phyloP scores from a whole-genome alignment of 2,888 invertebrate genomes.

The Oxytorus armatus region DNA sequence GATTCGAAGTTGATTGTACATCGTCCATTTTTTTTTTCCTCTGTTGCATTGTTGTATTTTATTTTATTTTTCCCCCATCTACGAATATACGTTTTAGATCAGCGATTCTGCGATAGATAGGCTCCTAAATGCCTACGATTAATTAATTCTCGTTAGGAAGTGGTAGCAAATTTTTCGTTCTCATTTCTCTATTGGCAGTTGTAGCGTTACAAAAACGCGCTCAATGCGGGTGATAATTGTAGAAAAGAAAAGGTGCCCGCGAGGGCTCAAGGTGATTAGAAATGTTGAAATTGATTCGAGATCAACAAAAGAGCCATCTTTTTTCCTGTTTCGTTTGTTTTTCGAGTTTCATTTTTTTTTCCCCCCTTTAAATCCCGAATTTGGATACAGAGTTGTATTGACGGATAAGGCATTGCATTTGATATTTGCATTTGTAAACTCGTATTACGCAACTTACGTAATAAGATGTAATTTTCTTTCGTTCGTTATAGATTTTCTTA shows the following conservation, averaged over 20 bases:
- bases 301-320: background rate
- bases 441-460: conserved; percentile 52
- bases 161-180: conserved; percentile 41
- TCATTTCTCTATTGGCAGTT: conserved; percentile 69
- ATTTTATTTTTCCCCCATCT: conserved; percentile 31
- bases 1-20: conserved; percentile 70
- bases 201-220: conserved; percentile 39
- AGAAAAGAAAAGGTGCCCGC: conserved; percentile 24
- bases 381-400: conserved; percentile 62
- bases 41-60: conserved; percentile 18
- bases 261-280: background rate
- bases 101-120: conserved; percentile 45
- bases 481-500: conserved; percentile 15
- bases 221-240: conserved; percentile 26
- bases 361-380: no score
- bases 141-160: conserved; percentile 35
- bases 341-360: conserved; percentile 35
- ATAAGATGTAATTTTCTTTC: conserved; percentile 12
- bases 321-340: background rate
- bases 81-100: conserved; percentile 35
- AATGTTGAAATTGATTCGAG: conserved; percentile 3
- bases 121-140: conserved; percentile 29
- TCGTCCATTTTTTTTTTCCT: conserved; percentile 57
- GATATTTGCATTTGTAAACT: conserved; percentile 72
- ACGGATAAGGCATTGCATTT: conserved; percentile 79